phyloP scores from a whole-genome alignment of 2,113 vertebrate species.

The Puffinus mauretanicus region DNA sequence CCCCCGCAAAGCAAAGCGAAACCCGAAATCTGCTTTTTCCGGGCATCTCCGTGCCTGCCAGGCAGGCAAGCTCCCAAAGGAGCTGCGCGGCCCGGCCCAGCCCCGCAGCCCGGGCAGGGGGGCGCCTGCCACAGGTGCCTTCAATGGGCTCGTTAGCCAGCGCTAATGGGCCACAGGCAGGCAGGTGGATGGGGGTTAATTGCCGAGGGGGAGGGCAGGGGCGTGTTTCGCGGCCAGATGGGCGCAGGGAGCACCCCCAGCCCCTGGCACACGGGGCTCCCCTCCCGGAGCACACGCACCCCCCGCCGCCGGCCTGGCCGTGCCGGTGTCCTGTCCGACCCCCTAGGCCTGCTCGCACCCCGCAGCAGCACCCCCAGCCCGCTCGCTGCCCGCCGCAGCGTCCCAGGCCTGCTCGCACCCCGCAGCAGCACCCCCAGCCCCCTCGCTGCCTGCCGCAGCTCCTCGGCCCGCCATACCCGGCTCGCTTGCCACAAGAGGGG shows the following conservation, averaged over 20 bases:
- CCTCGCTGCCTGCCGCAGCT: neutral
- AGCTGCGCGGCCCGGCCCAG: accelerated
- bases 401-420: too few species aligned
- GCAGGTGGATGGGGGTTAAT: neutral
- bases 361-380: neutral
- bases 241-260: neutral
- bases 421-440: neutral
- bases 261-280: neutral
- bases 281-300: neutral
- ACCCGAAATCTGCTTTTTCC: accelerated
- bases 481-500: neutral
- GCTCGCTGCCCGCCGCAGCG: too few species aligned
- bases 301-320: neutral
- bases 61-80: accelerated
- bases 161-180: neutral
- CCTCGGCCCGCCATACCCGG: neutral
- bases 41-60: accelerated
- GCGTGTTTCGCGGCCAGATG: neutral
- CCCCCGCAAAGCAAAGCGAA: accelerated
- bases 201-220: neutral
- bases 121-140: accelerated
- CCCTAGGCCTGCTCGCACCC: too few species aligned
- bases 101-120: neutral
- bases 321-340: neutral
- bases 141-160: accelerated